Evolutionary conservation across 2,888 invertebrate species (phyloP).

Genomic region (Nasonovia ribisnigri): DNA sequence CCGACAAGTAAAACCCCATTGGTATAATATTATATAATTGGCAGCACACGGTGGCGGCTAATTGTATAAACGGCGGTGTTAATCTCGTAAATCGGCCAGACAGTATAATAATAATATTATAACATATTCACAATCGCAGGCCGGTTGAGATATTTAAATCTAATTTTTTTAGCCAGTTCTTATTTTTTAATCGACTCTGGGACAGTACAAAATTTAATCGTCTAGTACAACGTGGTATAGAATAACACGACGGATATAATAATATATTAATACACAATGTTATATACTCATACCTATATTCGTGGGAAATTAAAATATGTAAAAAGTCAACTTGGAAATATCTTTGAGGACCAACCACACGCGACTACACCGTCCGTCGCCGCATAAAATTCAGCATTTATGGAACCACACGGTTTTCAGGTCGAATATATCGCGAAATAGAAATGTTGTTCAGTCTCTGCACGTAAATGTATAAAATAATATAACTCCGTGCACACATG

Average conservation of each 20-base stretch:
- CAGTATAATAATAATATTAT: no score
- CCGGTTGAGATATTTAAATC: slow-evolving; percentile 9
- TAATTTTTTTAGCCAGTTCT: not conserved
- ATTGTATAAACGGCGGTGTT: slow-evolving; percentile 21
- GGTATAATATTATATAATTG: not conserved
- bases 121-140: not conserved
- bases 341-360: not conserved
- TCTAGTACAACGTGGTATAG: not conserved
- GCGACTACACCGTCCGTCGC: not conserved
- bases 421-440: not conserved
- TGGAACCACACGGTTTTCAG: not conserved
- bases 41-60: not conserved
- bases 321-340: not conserved
- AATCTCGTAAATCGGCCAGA: slow-evolving; percentile 15
- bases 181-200: not conserved
- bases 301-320: not conserved
- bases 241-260: not conserved
- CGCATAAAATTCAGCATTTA: not conserved
- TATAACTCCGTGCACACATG: not conserved
- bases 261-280: not conserved
- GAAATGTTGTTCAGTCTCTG: slow-evolving; percentile 14
- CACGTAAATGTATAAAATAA: slow-evolving; percentile 27
- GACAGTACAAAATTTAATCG: not conserved
- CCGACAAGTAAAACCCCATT: slow-evolving; percentile 38
- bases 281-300: not conserved